Evolutionary conservation across 2,888 invertebrate species (phyloP), one percentile per base, ranked within the genome.

Genomic region (Papilio gigon): DNA sequence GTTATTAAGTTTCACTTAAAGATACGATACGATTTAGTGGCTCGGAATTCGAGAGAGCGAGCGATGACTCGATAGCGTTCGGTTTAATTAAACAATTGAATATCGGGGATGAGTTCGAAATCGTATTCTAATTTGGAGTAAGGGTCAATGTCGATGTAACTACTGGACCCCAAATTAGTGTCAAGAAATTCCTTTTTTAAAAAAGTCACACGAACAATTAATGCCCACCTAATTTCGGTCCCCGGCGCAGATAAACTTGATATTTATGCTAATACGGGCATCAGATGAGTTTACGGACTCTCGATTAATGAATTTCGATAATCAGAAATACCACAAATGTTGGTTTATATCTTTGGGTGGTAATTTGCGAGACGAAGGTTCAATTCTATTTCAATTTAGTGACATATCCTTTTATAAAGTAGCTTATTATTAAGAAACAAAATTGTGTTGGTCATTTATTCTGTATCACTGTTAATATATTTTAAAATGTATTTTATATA

Each of bases 321-420:
- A 88, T 86, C 89, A 88, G 90, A 90, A 90, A 90, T 89, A 83
- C 90, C 88, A 77, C 85, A 85, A 86, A 81, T 78, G 80, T 72
- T 78, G 70, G 76, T 74, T 78, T 76, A 72, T 74, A 78, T 75
- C 77, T 75, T 73, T 81, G 83, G 82, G 81, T 85, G 85, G 87
- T 76, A 82, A 72, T 74, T 74, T 63, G 58, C 17, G 65, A 35
- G 69, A 70, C 65, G 65, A 47, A 61, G 65, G 62, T 65, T 4
- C 33, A 35, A 25, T 42, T 27, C 9, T 37, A 40, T 53, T 22
- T 47, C 25, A 53, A 14, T 62, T 58, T 14, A 9, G 33, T 50
- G 37, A 65, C 33, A 40, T 44, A 6, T 44, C 20, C 22, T 40
- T 14, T 47, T 64, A n/a, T n/a, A 50, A 22, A 33, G n/a, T 53